Conservation (phyloP, 1,140 invertebrate genomes). For the Tetramorium alpestre region DNA sequence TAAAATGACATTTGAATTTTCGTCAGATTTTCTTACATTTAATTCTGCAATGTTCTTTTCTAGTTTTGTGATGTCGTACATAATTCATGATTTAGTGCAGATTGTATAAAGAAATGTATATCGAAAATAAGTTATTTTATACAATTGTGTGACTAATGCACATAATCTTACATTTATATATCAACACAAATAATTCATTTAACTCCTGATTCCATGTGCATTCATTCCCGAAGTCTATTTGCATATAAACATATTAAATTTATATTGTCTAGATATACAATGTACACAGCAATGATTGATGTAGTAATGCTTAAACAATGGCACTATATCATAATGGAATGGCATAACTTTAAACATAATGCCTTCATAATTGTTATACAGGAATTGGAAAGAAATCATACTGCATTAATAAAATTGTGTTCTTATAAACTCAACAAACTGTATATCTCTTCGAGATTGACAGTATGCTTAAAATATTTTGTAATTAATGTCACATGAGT, state of each 20-base stretch:
- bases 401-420: not conserved
- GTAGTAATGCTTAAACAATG: conserved; percentile 5
- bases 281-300: not conserved
- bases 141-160: not conserved
- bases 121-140: conserved; percentile 7
- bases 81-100: not conserved
- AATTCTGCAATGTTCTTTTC: not conserved
- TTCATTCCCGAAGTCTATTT: not conserved
- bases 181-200: not conserved
- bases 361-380: not conserved
- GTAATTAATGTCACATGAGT: not conserved
- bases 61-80: not conserved
- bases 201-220: not conserved
- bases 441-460: not conserved
- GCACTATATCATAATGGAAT: conserved; percentile 15
- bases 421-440: conserved; percentile 3
- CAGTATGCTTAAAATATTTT: not conserved
- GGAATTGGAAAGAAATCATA: not conserved
- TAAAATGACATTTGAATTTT: not conserved
- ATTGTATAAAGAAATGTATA: not conserved
- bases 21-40: not conserved
- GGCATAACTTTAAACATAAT: not conserved
- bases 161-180: not conserved
- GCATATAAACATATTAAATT: not conserved
- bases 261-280: not conserved